Base-by-base conservation (phyloP, 2,888 invertebrate species). In the Apantesis nais region DNA sequence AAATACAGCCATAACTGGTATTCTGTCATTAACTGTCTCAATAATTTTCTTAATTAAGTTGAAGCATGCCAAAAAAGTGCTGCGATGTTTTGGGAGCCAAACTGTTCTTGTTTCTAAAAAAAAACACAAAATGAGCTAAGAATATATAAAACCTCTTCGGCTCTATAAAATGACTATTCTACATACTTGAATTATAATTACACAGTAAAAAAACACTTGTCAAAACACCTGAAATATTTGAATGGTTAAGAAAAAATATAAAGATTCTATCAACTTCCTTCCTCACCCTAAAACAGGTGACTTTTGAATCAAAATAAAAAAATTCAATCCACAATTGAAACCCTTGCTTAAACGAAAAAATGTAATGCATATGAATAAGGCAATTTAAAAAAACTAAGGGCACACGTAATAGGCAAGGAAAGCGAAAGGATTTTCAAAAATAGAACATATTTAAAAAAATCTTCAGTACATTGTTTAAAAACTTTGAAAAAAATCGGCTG, bases 261-360 rank as follows among this genome's bases (percentile, higher is more conserved):
- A 83, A 86, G 76, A 81, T 83, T 82, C 78, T 78, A 89, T 90
- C 90, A 77, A 87, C 90, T 88, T 91, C 90, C 92, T 93, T 93
- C 93, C 94, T 90, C 74, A 79, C 86, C 90, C 90, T 83, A 81
- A 81, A 86, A 92, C 93, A 93, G 92, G 93, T 93, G 92, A 89
- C 85, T 86, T 83, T 64, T 66, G 76, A 83, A 81, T 78, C 81
- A 81, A 84, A 86, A 78, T 74, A 75, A 78, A 87, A 89, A 90
- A 89, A 86, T 81, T 66, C 85, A 81, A 88, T 89, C 89, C 87
- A 90, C 86, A 79, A 90, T 88, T 87, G 87, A 90, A 92, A 90
- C 93, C 92, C 90, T 92, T 90, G 76, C 85, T 64, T 72, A 68
- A 19, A 72, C 64, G 77, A 87, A 88, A 87, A 88, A 85, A 81